Percentiles rank a stretch among this genome's conserved stretches.
Conservation (phyloP, 1,140 invertebrate species). For the Dendroctonus ponderosae region DNA sequence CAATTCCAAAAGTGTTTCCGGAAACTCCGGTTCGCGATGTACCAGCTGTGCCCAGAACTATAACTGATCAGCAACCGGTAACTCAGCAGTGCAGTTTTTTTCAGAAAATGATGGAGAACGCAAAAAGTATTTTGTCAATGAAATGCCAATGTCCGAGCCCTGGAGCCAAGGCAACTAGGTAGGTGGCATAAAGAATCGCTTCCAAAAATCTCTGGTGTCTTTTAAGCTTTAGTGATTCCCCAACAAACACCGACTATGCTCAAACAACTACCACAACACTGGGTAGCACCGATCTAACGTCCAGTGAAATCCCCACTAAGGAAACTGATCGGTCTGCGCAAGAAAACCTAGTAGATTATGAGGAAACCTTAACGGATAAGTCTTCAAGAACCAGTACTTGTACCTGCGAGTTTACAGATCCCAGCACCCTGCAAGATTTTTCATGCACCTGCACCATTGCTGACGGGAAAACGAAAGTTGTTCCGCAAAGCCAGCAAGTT, state of each 20-base stretch:
- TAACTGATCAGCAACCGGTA: constrained; percentile 12
- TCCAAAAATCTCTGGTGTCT: neutral
- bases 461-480: neutral
- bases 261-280: neutral
- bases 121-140: constrained; percentile 33
- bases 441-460: constrained; percentile 7
- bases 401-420: constrained; percentile 17
- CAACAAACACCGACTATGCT: neutral
- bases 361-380: neutral
- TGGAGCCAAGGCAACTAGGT: neutral
- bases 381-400: constrained; percentile 13
- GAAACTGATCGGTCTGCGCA: constrained; percentile 1
- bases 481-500: constrained; percentile 7
- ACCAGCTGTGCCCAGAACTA: neutral
- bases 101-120: constrained; percentile 38
- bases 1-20: constrained; percentile 29
- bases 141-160: constrained; percentile 32
- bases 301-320: constrained; percentile 13
- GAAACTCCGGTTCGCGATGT: constrained; percentile 27
- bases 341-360: constrained; percentile 5
- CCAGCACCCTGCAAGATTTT: constrained; percentile 16
- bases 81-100: constrained; percentile 31
- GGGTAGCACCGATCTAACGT: neutral
- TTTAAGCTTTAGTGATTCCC: constrained; percentile 10
- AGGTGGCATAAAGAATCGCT: neutral